These are phyloP conservation scores for Julus scandinavius DNA, from an alignment of 2,888 invertebrate genomes.

Conservation along the genomic window DNA sequence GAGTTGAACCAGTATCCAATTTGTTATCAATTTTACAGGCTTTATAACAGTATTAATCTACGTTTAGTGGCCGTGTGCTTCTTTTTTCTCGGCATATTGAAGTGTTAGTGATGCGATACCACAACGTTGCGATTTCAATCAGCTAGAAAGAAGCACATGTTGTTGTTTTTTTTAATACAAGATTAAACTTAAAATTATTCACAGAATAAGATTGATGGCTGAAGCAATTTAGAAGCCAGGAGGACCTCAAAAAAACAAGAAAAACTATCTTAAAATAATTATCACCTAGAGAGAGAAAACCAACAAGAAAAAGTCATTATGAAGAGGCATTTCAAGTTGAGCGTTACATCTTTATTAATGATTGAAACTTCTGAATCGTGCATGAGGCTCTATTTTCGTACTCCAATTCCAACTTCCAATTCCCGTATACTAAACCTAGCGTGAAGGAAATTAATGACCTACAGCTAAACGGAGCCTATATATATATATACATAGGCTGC, in stretches of 20 bases:
- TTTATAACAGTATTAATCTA: too few species aligned
- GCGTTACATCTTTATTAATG: slow-evolving; percentile 46
- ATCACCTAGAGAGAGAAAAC: slow-evolving; percentile 36
- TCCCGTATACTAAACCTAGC: neutral
- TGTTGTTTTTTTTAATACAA: neutral
- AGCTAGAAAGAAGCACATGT: neutral
- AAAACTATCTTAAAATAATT: slow-evolving; percentile 21
- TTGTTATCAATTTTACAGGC: too few species aligned
- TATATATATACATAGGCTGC: neutral
- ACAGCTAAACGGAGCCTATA: neutral
- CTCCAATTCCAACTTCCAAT: neutral
- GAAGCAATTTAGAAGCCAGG: neutral
- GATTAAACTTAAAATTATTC: slow-evolving; percentile 19
- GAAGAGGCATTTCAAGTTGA: neutral
- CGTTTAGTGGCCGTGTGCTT: too few species aligned
- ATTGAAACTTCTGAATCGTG: slow-evolving; percentile 35
- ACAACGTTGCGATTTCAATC: neutral
- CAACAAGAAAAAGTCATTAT: slow-evolving; percentile 43
- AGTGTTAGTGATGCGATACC: neutral
- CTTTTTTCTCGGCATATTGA: neutral
- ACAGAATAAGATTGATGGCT: slow-evolving; percentile 2
- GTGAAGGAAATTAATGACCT: slow-evolving; percentile 29
- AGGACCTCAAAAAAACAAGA: neutral
- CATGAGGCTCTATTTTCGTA: slow-evolving; percentile 32
- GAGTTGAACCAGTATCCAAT: too few species aligned